Percentiles rank a stretch among this genome's conserved stretches.
These are phyloP conservation scores for Dasypolia templi DNA, from an alignment of 2,888 invertebrate species.

Conservation along the genomic window DNA sequence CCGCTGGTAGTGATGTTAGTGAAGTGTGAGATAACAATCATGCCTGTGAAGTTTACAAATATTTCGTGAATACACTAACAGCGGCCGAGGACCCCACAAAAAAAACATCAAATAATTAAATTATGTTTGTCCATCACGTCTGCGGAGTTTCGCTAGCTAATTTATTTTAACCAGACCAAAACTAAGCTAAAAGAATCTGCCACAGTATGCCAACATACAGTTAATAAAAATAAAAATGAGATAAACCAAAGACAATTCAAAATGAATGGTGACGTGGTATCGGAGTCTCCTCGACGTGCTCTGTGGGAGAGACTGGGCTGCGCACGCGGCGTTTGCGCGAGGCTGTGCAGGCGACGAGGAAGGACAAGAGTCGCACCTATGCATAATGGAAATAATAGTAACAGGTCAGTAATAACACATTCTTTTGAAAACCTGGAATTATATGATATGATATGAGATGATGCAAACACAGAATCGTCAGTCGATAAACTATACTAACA, in stretches of 20 bases:
- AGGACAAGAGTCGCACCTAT: conserved; percentile 78
- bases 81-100: no score
- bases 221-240: neutral
- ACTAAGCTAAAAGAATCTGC: neutral
- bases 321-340: conserved; percentile 76
- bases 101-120: no score
- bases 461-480: no score
- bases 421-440: neutral
- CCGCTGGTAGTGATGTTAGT: no score
- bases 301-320: conserved; percentile 81
- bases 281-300: conserved; percentile 66
- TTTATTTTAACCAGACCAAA: neutral
- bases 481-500: no score
- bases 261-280: conserved; percentile 74
- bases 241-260: neutral
- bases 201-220: neutral
- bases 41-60: no score
- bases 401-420: conserved; percentile 63
- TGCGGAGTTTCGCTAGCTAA: no score
- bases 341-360: conserved; percentile 74
- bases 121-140: no score
- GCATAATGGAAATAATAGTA: conserved; percentile 71
- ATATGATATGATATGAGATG: no score
- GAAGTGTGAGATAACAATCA: no score
- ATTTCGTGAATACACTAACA: no score